A percentile compares a stretch with the other conserved stretches of the same genome.
Conservation (phyloP, 2,113 vertebrate genomes). For the Corythoichthys haematopterus region DNA sequence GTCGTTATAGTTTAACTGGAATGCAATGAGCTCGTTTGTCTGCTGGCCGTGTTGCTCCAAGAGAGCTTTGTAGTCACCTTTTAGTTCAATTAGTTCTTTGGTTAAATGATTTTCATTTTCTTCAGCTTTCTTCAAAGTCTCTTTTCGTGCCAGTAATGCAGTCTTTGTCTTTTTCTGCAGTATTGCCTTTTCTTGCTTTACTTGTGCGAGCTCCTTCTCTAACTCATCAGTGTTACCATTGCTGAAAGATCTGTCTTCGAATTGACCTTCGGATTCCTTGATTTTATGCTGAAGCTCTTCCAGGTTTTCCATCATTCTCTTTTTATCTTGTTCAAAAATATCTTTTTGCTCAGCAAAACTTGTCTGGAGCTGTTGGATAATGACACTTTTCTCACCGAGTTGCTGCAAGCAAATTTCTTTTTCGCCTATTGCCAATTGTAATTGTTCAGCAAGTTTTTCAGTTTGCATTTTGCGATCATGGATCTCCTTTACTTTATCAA, state of each 20-base stretch:
- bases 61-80: conserved; percentile 60
- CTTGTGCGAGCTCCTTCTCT: conserved; percentile 37
- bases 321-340: conserved; percentile 53
- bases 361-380: conserved; percentile 61
- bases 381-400: conserved; percentile 61
- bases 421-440: conserved; percentile 57
- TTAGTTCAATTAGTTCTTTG: conserved; percentile 63
- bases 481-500: conserved; percentile 67
- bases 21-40: conserved; percentile 52
- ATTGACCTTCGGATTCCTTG: conserved; percentile 41
- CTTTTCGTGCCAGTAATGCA: conserved; percentile 68
- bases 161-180: conserved; percentile 75
- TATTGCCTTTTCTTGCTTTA: conserved; percentile 69
- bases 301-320: conserved; percentile 51
- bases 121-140: conserved; percentile 61
- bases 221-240: conserved; percentile 19
- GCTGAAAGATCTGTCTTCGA: conserved; percentile 30
- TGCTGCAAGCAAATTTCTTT: conserved; percentile 60
- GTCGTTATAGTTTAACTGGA: conserved; percentile 58
- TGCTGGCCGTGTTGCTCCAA: conserved; percentile 63
- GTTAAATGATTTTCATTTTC: conserved; percentile 61
- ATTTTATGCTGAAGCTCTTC: conserved; percentile 65
- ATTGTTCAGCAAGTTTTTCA: conserved; percentile 34
- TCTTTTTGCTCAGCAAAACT: conserved; percentile 54
- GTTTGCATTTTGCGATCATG: conserved; percentile 45